Evolutionary conservation across 2,888 invertebrate genomes (phyloP).

Genomic region (Conops quadrifasciatus): DNA sequence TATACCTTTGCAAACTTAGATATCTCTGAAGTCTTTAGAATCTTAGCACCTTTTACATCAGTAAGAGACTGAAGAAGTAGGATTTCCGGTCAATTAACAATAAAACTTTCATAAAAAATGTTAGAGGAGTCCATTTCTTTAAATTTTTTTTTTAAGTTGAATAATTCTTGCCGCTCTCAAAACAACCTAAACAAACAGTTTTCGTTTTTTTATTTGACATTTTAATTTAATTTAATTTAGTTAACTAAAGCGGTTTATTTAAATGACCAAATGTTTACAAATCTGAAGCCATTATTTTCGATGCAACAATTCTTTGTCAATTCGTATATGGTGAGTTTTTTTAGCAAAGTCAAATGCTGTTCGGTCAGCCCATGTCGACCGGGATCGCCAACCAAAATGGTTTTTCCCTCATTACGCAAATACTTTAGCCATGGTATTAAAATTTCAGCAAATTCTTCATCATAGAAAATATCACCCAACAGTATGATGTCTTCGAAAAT

Average conservation of each 20-base stretch:
- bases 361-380: conserved; percentile 69
- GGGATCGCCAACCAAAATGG: conserved; percentile 70
- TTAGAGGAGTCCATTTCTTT: too few species aligned
- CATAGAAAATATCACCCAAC: conserved; percentile 78
- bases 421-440: conserved; percentile 68
- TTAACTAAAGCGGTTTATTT: conserved; percentile 30
- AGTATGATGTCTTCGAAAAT: conserved; percentile 68
- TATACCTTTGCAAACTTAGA: too few species aligned
- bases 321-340: conserved; percentile 64
- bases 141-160: too few species aligned
- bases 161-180: too few species aligned
- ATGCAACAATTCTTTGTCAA: conserved; percentile 65
- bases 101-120: too few species aligned
- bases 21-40: too few species aligned
- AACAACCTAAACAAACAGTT: too few species aligned
- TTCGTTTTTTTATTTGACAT: too few species aligned
- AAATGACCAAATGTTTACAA: conserved; percentile 66
- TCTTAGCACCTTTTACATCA: too few species aligned
- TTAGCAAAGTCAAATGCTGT: conserved; percentile 60
- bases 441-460: conserved; percentile 68
- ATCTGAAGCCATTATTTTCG: conserved; percentile 69
- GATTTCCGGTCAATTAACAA: too few species aligned
- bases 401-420: conserved; percentile 55
- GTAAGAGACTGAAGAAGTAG: too few species aligned
- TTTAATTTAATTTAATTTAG: too few species aligned